phyloP scores from a whole-genome alignment of 2,113 vertebrate genomes.

The Suricata suricatta region DNA sequence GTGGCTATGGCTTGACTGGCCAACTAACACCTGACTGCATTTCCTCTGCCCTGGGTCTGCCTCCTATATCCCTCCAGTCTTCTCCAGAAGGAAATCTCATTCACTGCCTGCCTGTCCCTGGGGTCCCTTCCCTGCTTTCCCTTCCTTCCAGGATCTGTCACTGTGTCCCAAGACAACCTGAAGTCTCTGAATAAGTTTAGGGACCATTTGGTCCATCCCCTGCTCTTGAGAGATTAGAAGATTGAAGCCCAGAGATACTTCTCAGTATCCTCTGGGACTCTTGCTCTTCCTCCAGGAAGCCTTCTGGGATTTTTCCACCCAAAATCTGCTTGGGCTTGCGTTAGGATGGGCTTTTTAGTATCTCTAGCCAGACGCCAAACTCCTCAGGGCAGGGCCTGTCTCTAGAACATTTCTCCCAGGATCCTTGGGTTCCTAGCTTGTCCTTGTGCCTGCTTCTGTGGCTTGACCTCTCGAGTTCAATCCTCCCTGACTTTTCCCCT shows the following conservation, averaged over 20 bases:
- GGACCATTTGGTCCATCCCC: background rate
- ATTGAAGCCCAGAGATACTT: background rate
- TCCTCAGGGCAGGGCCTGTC: background rate
- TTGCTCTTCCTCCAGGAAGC: conserved; percentile 9
- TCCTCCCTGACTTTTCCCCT: background rate
- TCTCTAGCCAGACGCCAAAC: background rate
- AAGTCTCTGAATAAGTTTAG: background rate
- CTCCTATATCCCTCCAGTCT: background rate
- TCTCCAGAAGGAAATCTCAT: conserved; percentile 16
- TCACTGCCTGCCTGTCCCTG: background rate
- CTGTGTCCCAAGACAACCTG: background rate
- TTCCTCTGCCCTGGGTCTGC: background rate
- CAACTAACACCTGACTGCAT: background rate
- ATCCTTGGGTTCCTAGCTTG: background rate
- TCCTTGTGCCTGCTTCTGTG: background rate
- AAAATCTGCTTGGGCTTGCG: background rate
- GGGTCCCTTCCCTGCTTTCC: background rate
- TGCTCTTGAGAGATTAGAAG: background rate
- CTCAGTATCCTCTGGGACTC: background rate
- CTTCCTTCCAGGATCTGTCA: background rate
- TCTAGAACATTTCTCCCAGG: background rate
- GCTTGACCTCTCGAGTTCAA: background rate
- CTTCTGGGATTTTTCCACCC: background rate
- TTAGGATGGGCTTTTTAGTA: background rate
- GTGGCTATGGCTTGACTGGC: background rate